A percentile compares a stretch with the other conserved stretches of the same genome.
Evolutionary conservation across 2,888 invertebrate genomes (phyloP).

Genomic region (Hymenopus coronatus): DNA sequence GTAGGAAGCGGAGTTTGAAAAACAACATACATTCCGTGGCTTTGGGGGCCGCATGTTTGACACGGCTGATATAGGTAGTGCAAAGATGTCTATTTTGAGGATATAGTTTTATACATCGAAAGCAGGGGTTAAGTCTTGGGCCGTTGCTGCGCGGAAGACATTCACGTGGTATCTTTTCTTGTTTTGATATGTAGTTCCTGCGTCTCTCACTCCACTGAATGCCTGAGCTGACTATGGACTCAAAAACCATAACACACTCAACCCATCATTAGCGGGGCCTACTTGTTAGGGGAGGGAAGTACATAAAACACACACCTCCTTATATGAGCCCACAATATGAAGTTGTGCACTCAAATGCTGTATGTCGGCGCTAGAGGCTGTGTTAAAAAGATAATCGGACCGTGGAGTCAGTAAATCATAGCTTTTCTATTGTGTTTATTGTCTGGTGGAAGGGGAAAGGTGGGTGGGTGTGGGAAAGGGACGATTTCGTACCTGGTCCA

Average conservation of each 20-base stretch:
- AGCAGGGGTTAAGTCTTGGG: background rate
- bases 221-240: background rate
- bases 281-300: background rate
- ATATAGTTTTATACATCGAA: too few relatives aligned
- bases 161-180: background rate
- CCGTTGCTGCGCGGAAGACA: background rate
- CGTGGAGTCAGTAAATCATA: background rate
- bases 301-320: background rate
- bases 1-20: too few relatives aligned
- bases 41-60: too few relatives aligned
- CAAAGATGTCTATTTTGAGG: too few relatives aligned
- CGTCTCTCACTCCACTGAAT: background rate
- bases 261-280: background rate
- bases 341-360: background rate
- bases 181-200: background rate
- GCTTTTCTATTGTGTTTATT: background rate
- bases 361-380: constrained; percentile 5
- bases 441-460: background rate
- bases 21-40: too few relatives aligned
- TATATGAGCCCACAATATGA: background rate
- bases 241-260: background rate
- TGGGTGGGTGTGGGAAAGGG: constrained; percentile 3
- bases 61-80: too few relatives aligned
- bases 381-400: background rate
- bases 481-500: background rate